A percentile compares a stretch with the other conserved stretches of the same genome.
These are phyloP conservation scores for Apaloderma vittatum DNA, from an alignment of 2,113 vertebrate species.

Conservation along the genomic window DNA sequence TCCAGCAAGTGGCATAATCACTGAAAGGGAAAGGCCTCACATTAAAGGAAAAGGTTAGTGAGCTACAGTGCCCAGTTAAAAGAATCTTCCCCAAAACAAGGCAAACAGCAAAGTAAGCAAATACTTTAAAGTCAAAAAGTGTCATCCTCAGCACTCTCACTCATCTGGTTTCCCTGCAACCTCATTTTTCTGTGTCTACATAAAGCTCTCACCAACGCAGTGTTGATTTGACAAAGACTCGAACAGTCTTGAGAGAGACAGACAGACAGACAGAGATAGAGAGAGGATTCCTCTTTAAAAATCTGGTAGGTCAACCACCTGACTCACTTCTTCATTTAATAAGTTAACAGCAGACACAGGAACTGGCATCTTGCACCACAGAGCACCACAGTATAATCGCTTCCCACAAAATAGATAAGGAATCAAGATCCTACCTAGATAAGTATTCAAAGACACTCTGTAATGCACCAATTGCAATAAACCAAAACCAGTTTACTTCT, in stretches of 20 bases:
- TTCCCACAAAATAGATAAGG: neutral
- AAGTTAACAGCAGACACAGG: neutral
- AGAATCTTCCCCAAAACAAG: neutral
- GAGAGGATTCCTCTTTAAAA: too few species aligned
- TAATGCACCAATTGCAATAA: neutral
- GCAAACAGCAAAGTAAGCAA: neutral
- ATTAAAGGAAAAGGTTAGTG: neutral
- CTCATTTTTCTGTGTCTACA: neutral
- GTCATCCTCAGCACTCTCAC: neutral
- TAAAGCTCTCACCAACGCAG: neutral
- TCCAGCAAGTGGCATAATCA: accelerated
- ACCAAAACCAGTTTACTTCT: neutral
- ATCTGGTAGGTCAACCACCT: neutral
- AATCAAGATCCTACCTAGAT: neutral
- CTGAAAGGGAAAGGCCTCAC: neutral
- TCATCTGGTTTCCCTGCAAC: neutral
- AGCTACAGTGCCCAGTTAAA: neutral
- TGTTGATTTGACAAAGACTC: neutral
- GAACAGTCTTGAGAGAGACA: too few species aligned
- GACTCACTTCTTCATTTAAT: neutral
- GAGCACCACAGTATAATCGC: neutral
- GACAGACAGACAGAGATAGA: too few species aligned
- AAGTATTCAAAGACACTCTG: neutral
- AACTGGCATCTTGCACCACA: neutral
- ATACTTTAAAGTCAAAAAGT: neutral